A percentile compares a stretch with the other conserved stretches of the same genome.
These are phyloP conservation scores for Drosophila sucinea DNA, from an alignment of 1,140 invertebrate genomes.

Conservation along the genomic window DNA sequence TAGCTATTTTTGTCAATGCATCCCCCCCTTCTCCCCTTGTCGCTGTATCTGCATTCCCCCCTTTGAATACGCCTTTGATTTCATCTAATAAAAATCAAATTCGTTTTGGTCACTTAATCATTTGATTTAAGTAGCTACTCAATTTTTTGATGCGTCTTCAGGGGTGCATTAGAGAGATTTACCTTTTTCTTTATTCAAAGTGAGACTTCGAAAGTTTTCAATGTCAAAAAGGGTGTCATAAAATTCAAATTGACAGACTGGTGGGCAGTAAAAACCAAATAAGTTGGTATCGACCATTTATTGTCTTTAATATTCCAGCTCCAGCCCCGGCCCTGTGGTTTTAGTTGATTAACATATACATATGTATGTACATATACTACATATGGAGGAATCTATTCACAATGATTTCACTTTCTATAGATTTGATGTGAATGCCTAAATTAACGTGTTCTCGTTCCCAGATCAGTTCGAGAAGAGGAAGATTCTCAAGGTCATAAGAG, in stretches of 20 bases:
- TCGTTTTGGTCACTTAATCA: slow-evolving; percentile 8
- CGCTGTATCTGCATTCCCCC: no score
- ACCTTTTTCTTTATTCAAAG: background rate
- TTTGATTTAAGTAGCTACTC: background rate
- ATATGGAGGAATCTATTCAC: background rate
- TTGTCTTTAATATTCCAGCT: background rate
- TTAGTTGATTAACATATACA: background rate
- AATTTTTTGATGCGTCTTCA: background rate
- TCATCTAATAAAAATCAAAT: background rate
- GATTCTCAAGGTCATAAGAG: slow-evolving; percentile 10
- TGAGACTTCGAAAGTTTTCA: background rate
- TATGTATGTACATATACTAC: background rate
- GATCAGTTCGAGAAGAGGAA: background rate
- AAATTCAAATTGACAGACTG: background rate
- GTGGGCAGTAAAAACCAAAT: background rate
- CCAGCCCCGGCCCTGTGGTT: background rate
- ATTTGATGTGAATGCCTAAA: slow-evolving; percentile 1
- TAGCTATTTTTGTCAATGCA: no score
- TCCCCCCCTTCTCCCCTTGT: no score
- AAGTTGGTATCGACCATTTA: background rate
- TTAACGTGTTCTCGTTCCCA: slow-evolving; percentile 6
- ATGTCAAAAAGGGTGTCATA: slow-evolving; percentile 1
- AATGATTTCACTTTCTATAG: slow-evolving; percentile 19
- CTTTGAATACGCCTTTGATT: background rate
- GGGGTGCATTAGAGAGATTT: background rate